Percentiles rank a stretch among this genome's conserved stretches.
phyloP scores from a whole-genome alignment of 2,888 invertebrate genomes.

The Actias luna region DNA sequence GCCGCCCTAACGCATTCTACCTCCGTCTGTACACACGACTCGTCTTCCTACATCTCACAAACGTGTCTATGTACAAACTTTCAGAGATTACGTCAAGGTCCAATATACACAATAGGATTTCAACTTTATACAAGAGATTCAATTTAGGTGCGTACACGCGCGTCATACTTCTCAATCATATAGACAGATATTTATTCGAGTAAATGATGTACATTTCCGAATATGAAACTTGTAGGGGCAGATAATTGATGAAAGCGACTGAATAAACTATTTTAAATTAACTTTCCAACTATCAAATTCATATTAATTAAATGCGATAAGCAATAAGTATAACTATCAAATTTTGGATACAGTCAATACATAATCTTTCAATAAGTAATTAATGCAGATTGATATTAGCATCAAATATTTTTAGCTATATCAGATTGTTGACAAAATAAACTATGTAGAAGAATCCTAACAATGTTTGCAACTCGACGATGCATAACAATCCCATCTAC shows the following conservation, averaged over 20 bases:
- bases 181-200: background rate
- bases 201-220: background rate
- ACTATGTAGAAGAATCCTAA: background rate
- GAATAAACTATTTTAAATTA: background rate
- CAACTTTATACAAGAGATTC: slow-evolving; percentile 7
- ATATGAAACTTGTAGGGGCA: background rate
- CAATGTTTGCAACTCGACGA: background rate
- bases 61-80: slow-evolving; percentile 34
- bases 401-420: background rate
- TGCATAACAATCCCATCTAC: too few relatives aligned
- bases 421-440: background rate
- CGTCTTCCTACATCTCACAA: slow-evolving; percentile 14
- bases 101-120: slow-evolving; percentile 21
- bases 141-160: slow-evolving; percentile 11
- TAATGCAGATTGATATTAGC: background rate
- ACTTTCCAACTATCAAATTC: background rate
- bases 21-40: slow-evolving; percentile 39
- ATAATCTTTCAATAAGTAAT: background rate
- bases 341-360: background rate
- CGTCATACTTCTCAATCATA: background rate
- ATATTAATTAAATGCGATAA: background rate
- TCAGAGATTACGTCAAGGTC: slow-evolving; percentile 26
- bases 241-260: background rate
- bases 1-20: slow-evolving; percentile 24
- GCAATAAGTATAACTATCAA: background rate